Evolutionary conservation across 2,113 vertebrate genomes (phyloP).

Genomic region (Podarcis raffonei): DNA sequence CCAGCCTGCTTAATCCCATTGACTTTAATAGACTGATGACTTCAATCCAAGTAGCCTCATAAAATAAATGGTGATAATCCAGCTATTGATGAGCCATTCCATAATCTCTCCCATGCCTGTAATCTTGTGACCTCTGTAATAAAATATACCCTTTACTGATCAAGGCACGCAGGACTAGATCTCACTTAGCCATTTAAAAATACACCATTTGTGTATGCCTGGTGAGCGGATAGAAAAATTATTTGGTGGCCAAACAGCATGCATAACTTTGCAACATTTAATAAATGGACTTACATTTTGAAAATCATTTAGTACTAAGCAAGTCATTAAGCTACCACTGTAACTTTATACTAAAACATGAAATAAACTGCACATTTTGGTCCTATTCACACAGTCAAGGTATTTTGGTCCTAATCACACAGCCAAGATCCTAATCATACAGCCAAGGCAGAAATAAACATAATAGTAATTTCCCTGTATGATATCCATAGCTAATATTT

Average conservation of each 20-base stretch:
- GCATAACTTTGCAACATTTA: conserved; percentile 28
- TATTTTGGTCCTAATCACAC: neutral
- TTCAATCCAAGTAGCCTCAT: neutral
- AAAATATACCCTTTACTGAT: neutral
- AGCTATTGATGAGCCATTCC: neutral
- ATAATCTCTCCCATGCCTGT: neutral
- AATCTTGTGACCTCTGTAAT: neutral
- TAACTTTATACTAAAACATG: neutral
- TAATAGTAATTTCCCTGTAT: neutral
- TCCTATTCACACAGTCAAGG: neutral
- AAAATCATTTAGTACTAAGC: neutral
- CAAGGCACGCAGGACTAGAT: too few species aligned
- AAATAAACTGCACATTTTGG: neutral
- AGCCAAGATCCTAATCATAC: neutral
- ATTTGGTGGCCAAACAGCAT: neutral
- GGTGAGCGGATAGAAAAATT: neutral
- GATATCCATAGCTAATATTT: conserved; percentile 9
- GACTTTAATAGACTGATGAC: neutral
- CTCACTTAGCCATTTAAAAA: neutral
- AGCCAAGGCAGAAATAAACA: neutral
- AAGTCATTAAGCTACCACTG: neutral
- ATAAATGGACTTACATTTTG: neutral
- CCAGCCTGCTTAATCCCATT: neutral
- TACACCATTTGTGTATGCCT: neutral
- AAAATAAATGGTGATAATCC: neutral